Percentiles rank a stretch among this genome's conserved stretches.
phyloP scores from a whole-genome alignment of 2,888 invertebrate genomes.

The Oxycera nigricornis region DNA sequence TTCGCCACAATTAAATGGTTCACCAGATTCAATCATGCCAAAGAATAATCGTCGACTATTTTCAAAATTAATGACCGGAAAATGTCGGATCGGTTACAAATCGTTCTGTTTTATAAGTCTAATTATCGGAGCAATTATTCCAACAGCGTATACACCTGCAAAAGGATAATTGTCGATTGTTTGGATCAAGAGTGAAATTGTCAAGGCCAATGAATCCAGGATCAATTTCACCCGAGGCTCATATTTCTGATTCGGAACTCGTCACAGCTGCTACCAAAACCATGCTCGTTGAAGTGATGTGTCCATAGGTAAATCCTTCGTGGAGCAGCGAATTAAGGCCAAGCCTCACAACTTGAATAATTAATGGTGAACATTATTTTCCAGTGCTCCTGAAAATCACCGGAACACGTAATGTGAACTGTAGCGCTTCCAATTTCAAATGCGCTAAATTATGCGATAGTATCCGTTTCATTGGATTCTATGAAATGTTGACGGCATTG shows the following conservation, averaged over 20 bases:
- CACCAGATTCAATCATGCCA: conserved; percentile 21
- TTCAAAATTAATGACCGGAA: conserved; percentile 27
- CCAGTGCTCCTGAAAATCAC: neutral
- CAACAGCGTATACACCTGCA: no score
- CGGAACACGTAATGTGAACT: no score
- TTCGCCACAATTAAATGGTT: conserved; percentile 21
- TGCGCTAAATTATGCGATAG: no score
- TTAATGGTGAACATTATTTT: neutral
- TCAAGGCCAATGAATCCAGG: neutral
- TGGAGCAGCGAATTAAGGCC: neutral
- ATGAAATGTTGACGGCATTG: no score
- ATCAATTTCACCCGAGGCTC: neutral
- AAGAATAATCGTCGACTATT: neutral
- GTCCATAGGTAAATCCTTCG: neutral
- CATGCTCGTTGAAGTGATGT: neutral
- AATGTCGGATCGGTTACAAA: conserved; percentile 22
- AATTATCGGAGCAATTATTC: neutral
- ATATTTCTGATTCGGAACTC: neutral
- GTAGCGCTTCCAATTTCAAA: no score
- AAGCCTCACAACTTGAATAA: neutral
- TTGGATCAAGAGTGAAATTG: no score
- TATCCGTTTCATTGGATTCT: no score
- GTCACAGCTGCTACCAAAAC: neutral
- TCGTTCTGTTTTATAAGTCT: neutral
- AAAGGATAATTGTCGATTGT: no score